phyloP scores from a whole-genome alignment of 2,113 vertebrate species.

The Oncorhynchus mykiss region DNA sequence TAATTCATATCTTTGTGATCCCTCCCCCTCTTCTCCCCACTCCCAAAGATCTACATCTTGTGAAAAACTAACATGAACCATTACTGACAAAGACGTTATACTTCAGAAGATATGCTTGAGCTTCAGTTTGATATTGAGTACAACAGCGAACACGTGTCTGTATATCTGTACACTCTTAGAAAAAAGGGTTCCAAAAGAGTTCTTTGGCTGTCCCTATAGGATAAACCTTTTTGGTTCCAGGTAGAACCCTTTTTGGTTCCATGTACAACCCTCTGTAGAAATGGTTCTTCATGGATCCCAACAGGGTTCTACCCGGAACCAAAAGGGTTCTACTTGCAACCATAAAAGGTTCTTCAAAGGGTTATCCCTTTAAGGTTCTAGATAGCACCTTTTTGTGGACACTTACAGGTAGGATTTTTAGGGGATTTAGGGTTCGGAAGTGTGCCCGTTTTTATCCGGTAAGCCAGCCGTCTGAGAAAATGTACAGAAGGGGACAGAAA shows the following conservation, averaged over 20 bases:
- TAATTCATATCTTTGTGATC: conserved; percentile 58
- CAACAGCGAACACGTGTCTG: neutral
- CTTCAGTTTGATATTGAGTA: neutral
- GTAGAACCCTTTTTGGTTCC: too few species aligned
- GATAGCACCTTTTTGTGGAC: conserved; percentile 74
- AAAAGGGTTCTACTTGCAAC: neutral
- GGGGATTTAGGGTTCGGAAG: conserved; percentile 81
- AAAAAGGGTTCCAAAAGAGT: too few species aligned
- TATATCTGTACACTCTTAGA: conserved; percentile 2
- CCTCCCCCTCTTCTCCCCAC: conserved; percentile 28
- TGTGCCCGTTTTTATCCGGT: conserved; percentile 84
- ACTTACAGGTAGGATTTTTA: conserved; percentile 87
- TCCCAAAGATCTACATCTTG: neutral
- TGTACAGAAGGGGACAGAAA: neutral
- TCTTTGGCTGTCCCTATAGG: too few species aligned
- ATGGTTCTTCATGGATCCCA: neutral
- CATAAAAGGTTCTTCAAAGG: too few species aligned
- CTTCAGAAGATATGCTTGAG: neutral
- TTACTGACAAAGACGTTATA: neutral
- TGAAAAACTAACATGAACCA: neutral
- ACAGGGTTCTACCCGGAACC: conserved; percentile 16
- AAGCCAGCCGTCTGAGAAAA: conserved; percentile 81
- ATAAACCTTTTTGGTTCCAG: too few species aligned
- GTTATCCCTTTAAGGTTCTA: conserved; percentile 78
- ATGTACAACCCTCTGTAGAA: too few species aligned